Evolutionary conservation across 1,140 invertebrate genomes (phyloP).

Genomic region (Ylistrum balloti): DNA sequence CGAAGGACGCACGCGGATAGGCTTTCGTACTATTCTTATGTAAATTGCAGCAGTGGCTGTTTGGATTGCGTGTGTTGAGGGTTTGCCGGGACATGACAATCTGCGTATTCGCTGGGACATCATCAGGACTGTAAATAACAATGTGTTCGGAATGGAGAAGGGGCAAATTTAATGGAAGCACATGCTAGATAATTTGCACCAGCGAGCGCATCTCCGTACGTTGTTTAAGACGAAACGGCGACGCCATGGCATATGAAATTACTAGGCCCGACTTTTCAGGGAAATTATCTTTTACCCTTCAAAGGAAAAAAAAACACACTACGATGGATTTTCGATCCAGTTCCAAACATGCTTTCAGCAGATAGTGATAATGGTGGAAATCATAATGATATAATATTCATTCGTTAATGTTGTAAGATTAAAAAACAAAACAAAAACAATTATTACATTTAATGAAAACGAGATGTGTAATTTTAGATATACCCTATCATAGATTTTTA

Average conservation of each 20-base stretch:
- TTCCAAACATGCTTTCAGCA: background rate
- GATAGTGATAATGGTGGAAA: too few species aligned
- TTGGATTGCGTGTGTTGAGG: constrained; percentile 11
- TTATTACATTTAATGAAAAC: too few species aligned
- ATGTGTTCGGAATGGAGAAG: constrained; percentile 26
- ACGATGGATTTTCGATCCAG: background rate
- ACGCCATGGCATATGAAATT: constrained; percentile 21
- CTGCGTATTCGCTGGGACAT: constrained; percentile 20
- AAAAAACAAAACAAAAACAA: too few species aligned
- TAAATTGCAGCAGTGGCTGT: background rate
- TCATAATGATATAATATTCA: too few species aligned
- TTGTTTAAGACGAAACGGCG: constrained; percentile 2
- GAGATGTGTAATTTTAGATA: too few species aligned
- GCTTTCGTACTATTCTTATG: background rate
- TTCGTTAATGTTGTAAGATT: too few species aligned
- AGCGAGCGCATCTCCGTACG: constrained; percentile 18
- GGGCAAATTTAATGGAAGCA: constrained; percentile 9
- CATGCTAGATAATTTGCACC: constrained; percentile 22
- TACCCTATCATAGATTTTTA: too few species aligned
- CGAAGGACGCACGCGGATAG: background rate
- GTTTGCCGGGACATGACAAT: constrained; percentile 29
- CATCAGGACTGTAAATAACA: background rate
- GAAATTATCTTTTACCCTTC: background rate
- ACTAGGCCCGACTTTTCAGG: background rate
- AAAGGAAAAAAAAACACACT: background rate